A percentile compares a stretch with the other conserved stretches of the same genome.
phyloP scores from a whole-genome alignment of 53 echinoderm and acorn worm species.

The Stichopus horrens region DNA sequence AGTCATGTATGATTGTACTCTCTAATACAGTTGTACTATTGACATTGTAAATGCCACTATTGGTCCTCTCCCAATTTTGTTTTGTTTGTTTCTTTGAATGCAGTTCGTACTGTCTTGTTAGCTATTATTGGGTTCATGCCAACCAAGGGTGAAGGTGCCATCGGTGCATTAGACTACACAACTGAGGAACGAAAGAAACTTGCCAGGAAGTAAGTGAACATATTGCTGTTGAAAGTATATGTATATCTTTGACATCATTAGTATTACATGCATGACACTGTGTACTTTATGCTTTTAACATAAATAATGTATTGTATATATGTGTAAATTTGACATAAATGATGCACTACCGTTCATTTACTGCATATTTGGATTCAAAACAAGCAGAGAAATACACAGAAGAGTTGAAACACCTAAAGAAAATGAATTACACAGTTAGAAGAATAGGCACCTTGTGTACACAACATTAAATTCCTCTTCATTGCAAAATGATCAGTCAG shows the following conservation, averaged over 20 bases:
- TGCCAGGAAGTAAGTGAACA: constrained; percentile 78
- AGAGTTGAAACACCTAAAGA: no score
- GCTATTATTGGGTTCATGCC: constrained; percentile 99
- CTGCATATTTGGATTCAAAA: no score
- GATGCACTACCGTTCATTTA: neutral
- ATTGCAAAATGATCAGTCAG: no score
- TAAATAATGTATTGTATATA: neutral
- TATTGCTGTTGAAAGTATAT: neutral
- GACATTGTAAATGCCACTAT: no score
- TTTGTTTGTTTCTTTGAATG: neutral
- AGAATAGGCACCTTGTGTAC: no score
- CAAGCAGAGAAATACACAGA: no score
- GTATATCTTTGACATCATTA: neutral
- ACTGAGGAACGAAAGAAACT: constrained; percentile 88
- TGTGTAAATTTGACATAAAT: neutral
- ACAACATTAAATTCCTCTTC: no score
- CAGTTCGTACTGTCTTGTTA: constrained; percentile 92
- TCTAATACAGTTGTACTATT: no score
- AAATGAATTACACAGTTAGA: no score
- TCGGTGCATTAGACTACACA: constrained; percentile 94
- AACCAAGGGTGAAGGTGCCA: constrained; percentile 91
- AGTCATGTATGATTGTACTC: no score
- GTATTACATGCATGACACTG: neutral
- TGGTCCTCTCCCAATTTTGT: no score
- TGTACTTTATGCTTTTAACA: neutral